Base-by-base conservation (phyloP, 2,113 vertebrate species). In the Cyanoderma ruficeps region DNA sequence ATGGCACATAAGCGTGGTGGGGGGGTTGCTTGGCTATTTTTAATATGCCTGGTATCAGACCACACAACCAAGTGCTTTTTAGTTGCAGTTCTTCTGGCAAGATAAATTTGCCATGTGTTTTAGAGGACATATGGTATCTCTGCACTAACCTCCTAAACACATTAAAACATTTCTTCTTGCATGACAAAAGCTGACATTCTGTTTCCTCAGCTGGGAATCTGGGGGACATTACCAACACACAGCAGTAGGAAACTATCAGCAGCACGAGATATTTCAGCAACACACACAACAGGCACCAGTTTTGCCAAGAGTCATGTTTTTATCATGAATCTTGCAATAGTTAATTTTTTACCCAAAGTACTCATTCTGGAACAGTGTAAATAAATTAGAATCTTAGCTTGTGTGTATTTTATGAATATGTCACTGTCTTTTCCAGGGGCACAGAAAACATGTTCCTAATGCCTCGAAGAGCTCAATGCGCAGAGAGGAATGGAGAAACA, bases 111-210 rank as follows among this genome's bases (percentile, higher is more conserved):
- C 57, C 37, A 25, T 89, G 87, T 87, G 74, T 87, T 97, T 87
- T 64, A 80, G 84, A 84, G 77, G 74, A 91, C 91, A 93, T 95
- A 96, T 95, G 89, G 89, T 94, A 82, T 76, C 74, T 94, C 83
- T 82, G 69, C 65, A 91, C 35, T 80, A 79, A 53, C 83, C 52
- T 95, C 65, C 89, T 93, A 94, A 95, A 87, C 59, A 96, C 87
- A 96, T 95, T 91, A 95, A 93, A 96, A 91, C 89, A 92, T 94
- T 97, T 90, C 83, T 90, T 96, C 93, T 96, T 91, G 91, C 94
- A 90, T 95, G 90, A 96, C 93, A 92, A 94, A 94, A 96, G 77
- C 80, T 97, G 95, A 94, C 88, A 83, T 79, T 78, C 90, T 90
- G 60, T 95, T 97, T 93, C 64, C 64, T 69, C 5, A n/a, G 30